Base-by-base conservation (phyloP, 2,797 vertebrate genomes). In the Decapterus maruadsi region DNA sequence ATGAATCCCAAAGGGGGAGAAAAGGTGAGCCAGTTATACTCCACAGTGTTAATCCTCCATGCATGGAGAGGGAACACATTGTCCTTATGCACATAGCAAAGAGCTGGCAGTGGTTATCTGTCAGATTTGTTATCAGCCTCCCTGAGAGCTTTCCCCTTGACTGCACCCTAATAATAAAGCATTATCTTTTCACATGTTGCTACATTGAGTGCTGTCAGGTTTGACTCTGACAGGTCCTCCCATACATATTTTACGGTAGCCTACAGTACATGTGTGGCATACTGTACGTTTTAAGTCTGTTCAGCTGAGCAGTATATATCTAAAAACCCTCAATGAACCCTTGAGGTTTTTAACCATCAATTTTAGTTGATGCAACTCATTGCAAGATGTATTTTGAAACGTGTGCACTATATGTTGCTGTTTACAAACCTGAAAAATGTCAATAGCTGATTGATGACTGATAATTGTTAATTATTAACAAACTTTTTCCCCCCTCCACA, bases 1-100 rank as follows among this genome's bases (percentile, higher is more conserved):
- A 94, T 94, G 90, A 94, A 93, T 93, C 82, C 87, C 68, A 94
- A 90, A 81, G 77, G 86, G 86, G 77, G 86, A 85, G 90, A 91
- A 62, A 94, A 94, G 93, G 94, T 94, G 87, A 93, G 91, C 65
- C 67, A 11, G 69, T 65, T 64, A 60, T 81, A 76, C 84, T 76
- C 81, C 80, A 68, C 72, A 10, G 75, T 86, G 87, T 65, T 93
- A 91, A 93, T 92, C 89, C 86, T 50, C 22, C 77, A 31, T 77
- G 82, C 77, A 68, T 17, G 65, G 59, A 67, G 56, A 72, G 81
- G 70, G 92, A 77, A 88, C 92, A 90, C 72, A 50, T 58, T 75
- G 89, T 88, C 88, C 88, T 65, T 34, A 72, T 60, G 71, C 75
- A 76, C 84, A 84, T 22, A 22, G 75, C 80, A 82, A 59, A 82